phyloP scores from a whole-genome alignment of 2,888 invertebrate species.

The Sisyra nigra region DNA sequence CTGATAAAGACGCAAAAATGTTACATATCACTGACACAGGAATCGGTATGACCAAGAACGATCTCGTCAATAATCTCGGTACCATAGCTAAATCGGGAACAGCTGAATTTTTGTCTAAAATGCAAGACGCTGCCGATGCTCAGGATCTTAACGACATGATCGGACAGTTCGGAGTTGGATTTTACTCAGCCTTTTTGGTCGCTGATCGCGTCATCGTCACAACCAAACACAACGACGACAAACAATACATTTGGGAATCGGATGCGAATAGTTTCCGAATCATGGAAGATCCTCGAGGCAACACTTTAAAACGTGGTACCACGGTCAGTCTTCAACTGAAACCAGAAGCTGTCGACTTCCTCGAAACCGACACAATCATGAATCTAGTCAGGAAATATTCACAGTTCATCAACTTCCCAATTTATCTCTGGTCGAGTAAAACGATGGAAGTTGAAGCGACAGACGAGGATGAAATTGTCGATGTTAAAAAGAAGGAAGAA shows the following conservation, averaged over 20 bases:
- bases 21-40: slow-evolving; percentile 94
- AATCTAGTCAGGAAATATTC: slow-evolving; percentile 93
- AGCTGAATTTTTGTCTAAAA: slow-evolving; percentile 85
- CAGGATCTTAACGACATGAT: slow-evolving; percentile 93
- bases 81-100: slow-evolving; percentile 98
- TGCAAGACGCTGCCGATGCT: slow-evolving; percentile 50
- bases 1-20: slow-evolving; percentile 81
- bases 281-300: slow-evolving; percentile 84
- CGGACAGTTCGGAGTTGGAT: slow-evolving; percentile 99
- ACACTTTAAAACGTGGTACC: slow-evolving; percentile 66
- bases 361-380: slow-evolving; percentile 82
- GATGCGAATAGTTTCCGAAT: slow-evolving; percentile 84
- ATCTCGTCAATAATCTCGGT: slow-evolving; percentile 89
- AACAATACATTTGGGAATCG: slow-evolving; percentile 96
- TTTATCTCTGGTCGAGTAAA: slow-evolving; percentile 67
- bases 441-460: slow-evolving; percentile 63
- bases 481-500: slow-evolving; percentile 14
- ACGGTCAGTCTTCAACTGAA: slow-evolving; percentile 70
- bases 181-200: slow-evolving; percentile 92
- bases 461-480: slow-evolving; percentile 28
- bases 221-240: slow-evolving; percentile 86
- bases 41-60: slow-evolving; percentile 91
- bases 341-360: slow-evolving; percentile 91
- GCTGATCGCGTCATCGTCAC: slow-evolving; percentile 93
- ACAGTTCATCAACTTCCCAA: slow-evolving; percentile 99